Conservation (phyloP, 2,888 invertebrate species). For the Elegia similella region DNA sequence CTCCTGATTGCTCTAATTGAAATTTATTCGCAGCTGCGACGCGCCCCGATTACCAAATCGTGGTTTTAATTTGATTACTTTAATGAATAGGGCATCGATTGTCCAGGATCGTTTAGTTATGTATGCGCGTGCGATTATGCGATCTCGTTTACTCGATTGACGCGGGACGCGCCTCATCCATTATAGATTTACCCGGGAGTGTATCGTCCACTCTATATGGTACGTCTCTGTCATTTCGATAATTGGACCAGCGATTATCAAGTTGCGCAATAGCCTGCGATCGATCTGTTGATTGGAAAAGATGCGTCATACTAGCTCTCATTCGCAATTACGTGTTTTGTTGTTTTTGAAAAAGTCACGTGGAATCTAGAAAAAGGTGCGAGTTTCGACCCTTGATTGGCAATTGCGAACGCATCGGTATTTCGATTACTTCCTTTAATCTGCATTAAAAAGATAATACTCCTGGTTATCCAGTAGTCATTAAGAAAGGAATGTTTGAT, state of each 20-base stretch:
- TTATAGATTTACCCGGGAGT: conserved; percentile 73
- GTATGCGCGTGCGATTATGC: conserved; percentile 66
- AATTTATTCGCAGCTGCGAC: conserved; percentile 59
- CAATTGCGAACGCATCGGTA: conserved; percentile 1
- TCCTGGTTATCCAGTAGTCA: not conserved
- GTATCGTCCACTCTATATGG: conserved; percentile 58
- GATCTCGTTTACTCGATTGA: conserved; percentile 74
- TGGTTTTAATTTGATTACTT: conserved; percentile 45
- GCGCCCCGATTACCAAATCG: conserved; percentile 53
- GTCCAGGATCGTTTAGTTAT: conserved; percentile 52
- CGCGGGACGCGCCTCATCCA: conserved; percentile 76
- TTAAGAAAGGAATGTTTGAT: not conserved
- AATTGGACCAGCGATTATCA: conserved; percentile 63
- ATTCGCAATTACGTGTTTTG: conserved; percentile 60
- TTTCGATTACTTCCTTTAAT: conserved; percentile 4
- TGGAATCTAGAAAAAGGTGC: conserved; percentile 9
- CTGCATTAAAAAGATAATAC: not conserved
- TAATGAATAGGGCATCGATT: conserved; percentile 60
- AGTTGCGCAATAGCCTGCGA: conserved; percentile 68
- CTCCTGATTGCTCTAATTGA: conserved; percentile 74
- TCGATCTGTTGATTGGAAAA: conserved; percentile 66
- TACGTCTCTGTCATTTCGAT: conserved; percentile 75
- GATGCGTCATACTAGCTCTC: conserved; percentile 63
- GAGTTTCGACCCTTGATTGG: conserved; percentile 6
- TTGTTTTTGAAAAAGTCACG: conserved; percentile 47